A percentile compares a stretch with the other conserved stretches of the same genome.
Conservation (phyloP, 2,113 vertebrate species). For the Myrmecobius fasciatus region DNA sequence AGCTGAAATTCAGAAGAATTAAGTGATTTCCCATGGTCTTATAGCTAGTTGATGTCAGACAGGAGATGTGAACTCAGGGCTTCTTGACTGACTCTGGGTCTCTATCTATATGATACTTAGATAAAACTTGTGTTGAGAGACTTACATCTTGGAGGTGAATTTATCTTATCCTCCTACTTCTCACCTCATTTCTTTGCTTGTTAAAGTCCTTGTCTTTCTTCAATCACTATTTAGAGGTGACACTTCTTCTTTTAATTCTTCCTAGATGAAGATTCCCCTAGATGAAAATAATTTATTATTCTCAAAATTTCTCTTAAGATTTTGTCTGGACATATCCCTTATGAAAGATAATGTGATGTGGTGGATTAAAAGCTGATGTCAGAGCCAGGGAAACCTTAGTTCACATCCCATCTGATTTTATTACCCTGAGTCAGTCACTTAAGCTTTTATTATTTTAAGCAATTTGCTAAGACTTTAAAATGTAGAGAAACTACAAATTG, state of each 20-base stretch:
- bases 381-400: neutral
- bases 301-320: neutral
- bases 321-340: neutral
- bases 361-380: neutral
- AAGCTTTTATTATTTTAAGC: neutral
- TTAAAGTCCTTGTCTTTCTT: neutral
- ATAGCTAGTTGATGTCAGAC: neutral
- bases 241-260: neutral
- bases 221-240: neutral
- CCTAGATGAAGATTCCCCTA: neutral
- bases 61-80: neutral
- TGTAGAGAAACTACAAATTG: neutral
- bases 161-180: neutral
- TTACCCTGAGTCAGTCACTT: neutral
- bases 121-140: neutral
- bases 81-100: neutral
- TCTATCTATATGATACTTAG: neutral
- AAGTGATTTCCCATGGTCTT: neutral
- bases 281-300: neutral
- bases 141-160: neutral
- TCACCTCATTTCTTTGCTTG: neutral
- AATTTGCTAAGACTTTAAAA: neutral
- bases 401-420: neutral
- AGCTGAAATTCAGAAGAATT: neutral
- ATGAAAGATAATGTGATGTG: neutral